Evolutionary conservation across 1,140 invertebrate genomes (phyloP), one percentile per base, ranked within the genome.

Genomic region (Penaeus vannamei): DNA sequence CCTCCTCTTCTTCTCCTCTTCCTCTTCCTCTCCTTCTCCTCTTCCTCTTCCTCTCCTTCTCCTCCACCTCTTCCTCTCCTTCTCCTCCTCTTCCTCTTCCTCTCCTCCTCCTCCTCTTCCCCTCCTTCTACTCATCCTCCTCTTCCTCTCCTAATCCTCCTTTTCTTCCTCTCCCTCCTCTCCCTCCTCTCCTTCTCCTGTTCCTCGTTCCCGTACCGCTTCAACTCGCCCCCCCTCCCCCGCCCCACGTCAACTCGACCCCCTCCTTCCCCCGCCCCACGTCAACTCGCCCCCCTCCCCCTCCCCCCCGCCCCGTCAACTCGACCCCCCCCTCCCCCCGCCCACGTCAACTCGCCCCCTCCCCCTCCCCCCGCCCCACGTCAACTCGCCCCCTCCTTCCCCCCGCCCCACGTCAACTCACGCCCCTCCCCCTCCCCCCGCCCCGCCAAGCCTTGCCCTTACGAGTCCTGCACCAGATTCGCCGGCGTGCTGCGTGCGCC

Each of bases 401-500:
- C 42, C 77, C 10, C 26, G 81, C 81, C 26, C n/a, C 84, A 85
- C 32, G 22, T 53, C 79, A 20, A 59, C 79, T 59, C 26, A 7
- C 29, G 8, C 61, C 20, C 36, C 32, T 26, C 36, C 77, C 36
- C 53, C 77, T 22, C 77, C 32, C 42, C 77, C 10, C 26, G 81
- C 81, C 26, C n/a, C 84, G 77, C 32, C 61, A 85, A 85, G 84
- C 23, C 84, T 60, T 42, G 36, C 20, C 66, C 29, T 85, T 59
- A 85, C 84, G 29, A 36, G 84, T 19, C 84, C 29, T 61, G 84
- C 84, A 85, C 84, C 59, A 77, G 46, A 85, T 85, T 76, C 62
- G 36, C 26, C 66, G 61, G 84, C 79, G 86, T 87, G 86, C 86
- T 69, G 61, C 86, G 59, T 87, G 86, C 86, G 86, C 80, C 86